Evolutionary conservation across 2,113 vertebrate genomes (phyloP), one percentile per base, ranked within the genome.

Genomic region (Salvelinus alpinus): DNA sequence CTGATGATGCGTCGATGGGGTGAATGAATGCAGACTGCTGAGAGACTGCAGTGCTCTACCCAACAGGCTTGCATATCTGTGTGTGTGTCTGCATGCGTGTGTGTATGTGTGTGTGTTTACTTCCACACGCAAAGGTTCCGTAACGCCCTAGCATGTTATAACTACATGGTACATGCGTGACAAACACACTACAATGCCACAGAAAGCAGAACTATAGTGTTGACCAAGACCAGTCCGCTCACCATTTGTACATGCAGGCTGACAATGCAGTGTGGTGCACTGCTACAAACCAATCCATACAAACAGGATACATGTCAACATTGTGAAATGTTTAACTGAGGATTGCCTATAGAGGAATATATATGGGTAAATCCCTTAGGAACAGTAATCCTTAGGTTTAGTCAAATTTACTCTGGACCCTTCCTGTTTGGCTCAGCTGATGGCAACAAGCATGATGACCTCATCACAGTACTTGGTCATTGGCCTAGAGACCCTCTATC

Each of bases 371-470:
- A 81, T 83, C 84, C 85, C 82, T 78, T 22, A 84, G 86, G 80
- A 82, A 18, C 83, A 74, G 76, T 79, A 88, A 88, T 90, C 84
- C 85, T 69, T 69, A 67, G 64, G 80, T 81, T 90, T 84, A 83
- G 75, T 81, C 88, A 67, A 87, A 88, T 73, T 89, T 86, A 88
- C 85, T 88, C 87, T 44, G 81, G 78, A 82, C 85, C 89, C 83
- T 91, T 91, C 87, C 90, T 91, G 87, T 91, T 91, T 85, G 84
- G 88, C 76, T 85, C 80, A 88, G 84, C 83, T 94, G 93, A 92
- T 94, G 91, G 93, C 92, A 95, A 94, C 93, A 94, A 92, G 92
- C 91, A 88, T 80, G 75, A 92, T 93, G 88, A 94, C 92, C 90
- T 94, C 92, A 93, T 84, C 90, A 48, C 80, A 79, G 74, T 86